phyloP scores from a whole-genome alignment of 2,888 invertebrate genomes.

The Dicycla oo region DNA sequence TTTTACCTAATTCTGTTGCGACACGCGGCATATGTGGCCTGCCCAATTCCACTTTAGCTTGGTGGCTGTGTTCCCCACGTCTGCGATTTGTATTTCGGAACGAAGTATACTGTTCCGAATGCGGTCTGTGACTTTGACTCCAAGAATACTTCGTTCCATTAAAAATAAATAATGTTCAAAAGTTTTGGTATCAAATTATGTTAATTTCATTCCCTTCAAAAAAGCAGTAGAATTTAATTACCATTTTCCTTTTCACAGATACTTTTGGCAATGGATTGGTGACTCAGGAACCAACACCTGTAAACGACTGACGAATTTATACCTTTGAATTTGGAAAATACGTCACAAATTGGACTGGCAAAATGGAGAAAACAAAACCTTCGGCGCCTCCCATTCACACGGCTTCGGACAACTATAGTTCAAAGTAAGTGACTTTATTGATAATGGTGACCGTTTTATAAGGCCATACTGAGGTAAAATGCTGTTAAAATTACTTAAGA shows the following conservation, averaged over 20 bases:
- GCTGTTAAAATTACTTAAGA: background rate
- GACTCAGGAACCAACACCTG: constrained; percentile 16
- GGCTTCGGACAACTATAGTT: constrained; percentile 77
- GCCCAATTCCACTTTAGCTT: no score
- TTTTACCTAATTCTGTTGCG: no score
- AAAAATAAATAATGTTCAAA: background rate
- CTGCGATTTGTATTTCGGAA: no score
- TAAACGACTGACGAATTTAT: constrained; percentile 10
- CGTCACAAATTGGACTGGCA: constrained; percentile 28
- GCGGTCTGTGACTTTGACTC: no score
- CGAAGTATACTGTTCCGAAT: no score
- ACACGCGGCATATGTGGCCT: no score
- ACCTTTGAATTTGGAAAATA: constrained; percentile 7
- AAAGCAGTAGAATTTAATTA: constrained; percentile 19
- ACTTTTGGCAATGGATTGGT: constrained; percentile 53
- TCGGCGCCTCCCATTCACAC: constrained; percentile 71
- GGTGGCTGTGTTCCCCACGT: no score
- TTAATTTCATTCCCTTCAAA: background rate
- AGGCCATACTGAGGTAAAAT: background rate
- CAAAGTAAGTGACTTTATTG: constrained; percentile 74
- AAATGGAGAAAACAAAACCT: constrained; percentile 73
- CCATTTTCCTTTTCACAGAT: constrained; percentile 45
- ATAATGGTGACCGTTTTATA: constrained; percentile 8
- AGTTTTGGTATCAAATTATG: background rate
- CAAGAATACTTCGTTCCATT: no score